Conservation (phyloP, 1,140 invertebrate species). For the Propsilocerus akamusi region DNA sequence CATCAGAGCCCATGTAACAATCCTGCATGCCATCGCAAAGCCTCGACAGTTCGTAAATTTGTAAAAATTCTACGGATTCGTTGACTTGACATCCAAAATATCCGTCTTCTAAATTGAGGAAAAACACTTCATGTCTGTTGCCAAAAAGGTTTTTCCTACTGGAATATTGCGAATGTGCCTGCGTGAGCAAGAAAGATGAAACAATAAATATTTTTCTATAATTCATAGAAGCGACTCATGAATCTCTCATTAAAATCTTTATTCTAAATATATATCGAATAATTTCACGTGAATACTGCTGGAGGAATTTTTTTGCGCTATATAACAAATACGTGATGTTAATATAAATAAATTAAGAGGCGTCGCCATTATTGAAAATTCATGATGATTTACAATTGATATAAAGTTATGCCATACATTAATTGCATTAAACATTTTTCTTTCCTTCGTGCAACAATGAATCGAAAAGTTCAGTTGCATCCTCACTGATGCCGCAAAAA, state of each 20-base stretch:
- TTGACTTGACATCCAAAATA: constrained; percentile 96
- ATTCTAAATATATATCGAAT: constrained; percentile 20
- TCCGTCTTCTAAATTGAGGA: constrained; percentile 89
- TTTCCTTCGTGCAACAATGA: too few relatives aligned
- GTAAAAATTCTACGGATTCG: constrained; percentile 82
- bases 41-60: constrained; percentile 86
- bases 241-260: constrained; percentile 17
- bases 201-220: background rate
- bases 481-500: too few relatives aligned
- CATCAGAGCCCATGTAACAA: constrained; percentile 82
- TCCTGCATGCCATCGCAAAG: constrained; percentile 78
- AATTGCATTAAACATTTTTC: too few relatives aligned
- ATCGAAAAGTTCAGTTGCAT: too few relatives aligned
- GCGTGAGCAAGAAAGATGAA: constrained; percentile 18
- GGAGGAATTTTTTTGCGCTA: constrained; percentile 10
- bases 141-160: constrained; percentile 55
- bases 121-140: constrained; percentile 80
- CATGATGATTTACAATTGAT: too few relatives aligned
- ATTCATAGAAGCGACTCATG: constrained; percentile 8
- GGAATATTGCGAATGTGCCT: constrained; percentile 52
- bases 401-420: too few relatives aligned
- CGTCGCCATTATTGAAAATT: too few relatives aligned
- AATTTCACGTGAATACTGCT: constrained; percentile 9
- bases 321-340: too few relatives aligned
- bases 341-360: too few relatives aligned